phyloP scores from a whole-genome alignment of 2,113 vertebrate species.

The Siniperca chuatsi region DNA sequence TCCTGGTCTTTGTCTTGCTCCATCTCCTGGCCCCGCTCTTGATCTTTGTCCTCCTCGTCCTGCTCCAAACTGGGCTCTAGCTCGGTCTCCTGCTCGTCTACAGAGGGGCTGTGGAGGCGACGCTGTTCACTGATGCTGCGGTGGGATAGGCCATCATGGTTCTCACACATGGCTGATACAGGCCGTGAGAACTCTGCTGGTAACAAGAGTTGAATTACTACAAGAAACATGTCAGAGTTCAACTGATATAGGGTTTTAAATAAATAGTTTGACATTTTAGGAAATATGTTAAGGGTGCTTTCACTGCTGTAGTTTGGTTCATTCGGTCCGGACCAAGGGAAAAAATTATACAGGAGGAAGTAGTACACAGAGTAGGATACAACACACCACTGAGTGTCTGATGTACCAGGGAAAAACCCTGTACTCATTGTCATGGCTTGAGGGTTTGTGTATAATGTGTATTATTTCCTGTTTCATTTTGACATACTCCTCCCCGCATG shows the following conservation, averaged over 20 bases:
- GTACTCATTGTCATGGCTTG: too few species aligned
- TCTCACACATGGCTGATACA: conserved; percentile 91
- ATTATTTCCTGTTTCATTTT: too few species aligned
- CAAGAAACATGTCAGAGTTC: neutral
- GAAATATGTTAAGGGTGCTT: neutral
- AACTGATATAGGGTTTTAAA: neutral
- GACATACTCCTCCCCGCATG: too few species aligned
- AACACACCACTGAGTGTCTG: neutral
- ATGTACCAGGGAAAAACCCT: neutral
- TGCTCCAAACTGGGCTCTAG: conserved; percentile 82
- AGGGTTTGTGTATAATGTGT: too few species aligned
- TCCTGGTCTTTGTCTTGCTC: conserved; percentile 48
- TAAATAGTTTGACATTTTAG: neutral
- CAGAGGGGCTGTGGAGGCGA: conserved; percentile 74
- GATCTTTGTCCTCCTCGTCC: conserved; percentile 80
- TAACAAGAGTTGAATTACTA: conserved; percentile 16
- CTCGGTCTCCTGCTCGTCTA: conserved; percentile 80
- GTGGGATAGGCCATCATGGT: conserved; percentile 86
- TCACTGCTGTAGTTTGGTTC: neutral
- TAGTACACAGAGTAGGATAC: neutral
- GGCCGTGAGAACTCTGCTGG: conserved; percentile 92
- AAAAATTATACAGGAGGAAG: neutral
- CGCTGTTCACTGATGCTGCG: conserved; percentile 76
- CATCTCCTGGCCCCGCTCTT: conserved; percentile 80
- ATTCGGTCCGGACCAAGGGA: neutral